Percentiles rank a stretch among this genome's conserved stretches.
These are phyloP conservation scores for Protula sp. DNA, from an alignment of 2,888 invertebrate species.

Conservation along the genomic window DNA sequence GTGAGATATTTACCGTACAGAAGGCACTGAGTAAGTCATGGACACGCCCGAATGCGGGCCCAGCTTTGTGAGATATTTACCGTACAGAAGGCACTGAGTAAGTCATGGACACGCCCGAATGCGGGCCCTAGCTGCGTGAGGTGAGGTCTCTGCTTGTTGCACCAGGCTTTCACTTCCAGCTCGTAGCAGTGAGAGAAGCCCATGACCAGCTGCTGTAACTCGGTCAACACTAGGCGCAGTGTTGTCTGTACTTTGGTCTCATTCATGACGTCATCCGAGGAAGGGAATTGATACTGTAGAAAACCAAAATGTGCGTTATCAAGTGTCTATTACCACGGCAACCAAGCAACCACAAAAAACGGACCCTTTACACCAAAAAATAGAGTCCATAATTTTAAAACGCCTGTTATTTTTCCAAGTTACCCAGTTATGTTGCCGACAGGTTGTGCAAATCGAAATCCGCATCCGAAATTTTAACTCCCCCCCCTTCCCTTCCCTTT, in stretches of 20 bases:
- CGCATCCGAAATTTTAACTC: neutral
- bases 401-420: too few species aligned
- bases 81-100: slow-evolving; percentile 32
- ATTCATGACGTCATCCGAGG: slow-evolving; percentile 23
- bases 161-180: slow-evolving; percentile 45
- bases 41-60: too few species aligned
- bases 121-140: slow-evolving; percentile 37
- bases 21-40: too few species aligned
- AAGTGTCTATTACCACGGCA: neutral
- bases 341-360: neutral
- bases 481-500: too few species aligned
- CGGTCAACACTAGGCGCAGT: slow-evolving; percentile 35
- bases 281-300: slow-evolving; percentile 29
- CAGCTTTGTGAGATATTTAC: too few species aligned
- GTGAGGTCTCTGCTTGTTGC: slow-evolving; percentile 35
- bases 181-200: slow-evolving; percentile 45
- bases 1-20: too few species aligned
- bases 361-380: too few species aligned
- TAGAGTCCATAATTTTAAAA: too few species aligned
- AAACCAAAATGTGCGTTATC: neutral
- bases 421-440: neutral
- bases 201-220: slow-evolving; percentile 39
- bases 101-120: slow-evolving; percentile 36
- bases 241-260: slow-evolving; percentile 29
- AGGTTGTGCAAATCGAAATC: neutral